Evolutionary conservation across 2,888 invertebrate species (phyloP).

Genomic region (Scaptomyza flava): DNA sequence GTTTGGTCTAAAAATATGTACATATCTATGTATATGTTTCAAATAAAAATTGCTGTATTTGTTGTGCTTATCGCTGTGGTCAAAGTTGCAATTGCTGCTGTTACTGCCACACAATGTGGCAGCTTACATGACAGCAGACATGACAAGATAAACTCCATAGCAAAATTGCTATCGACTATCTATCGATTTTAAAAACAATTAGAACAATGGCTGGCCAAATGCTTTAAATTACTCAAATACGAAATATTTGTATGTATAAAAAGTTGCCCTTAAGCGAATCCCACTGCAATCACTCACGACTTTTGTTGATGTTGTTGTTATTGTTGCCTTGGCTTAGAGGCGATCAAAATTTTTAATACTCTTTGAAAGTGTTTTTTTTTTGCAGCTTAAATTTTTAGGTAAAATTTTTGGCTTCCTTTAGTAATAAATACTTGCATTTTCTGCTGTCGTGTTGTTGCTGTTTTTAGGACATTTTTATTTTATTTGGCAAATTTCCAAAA

Average conservation of each 20-base stretch:
- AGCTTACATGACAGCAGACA: conserved; percentile 26
- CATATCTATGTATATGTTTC: too few relatives aligned
- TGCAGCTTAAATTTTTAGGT: conserved; percentile 22
- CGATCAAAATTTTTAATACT: neutral
- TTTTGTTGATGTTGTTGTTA: neutral
- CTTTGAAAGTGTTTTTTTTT: conserved; percentile 10
- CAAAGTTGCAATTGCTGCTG: neutral
- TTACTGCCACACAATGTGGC: conserved; percentile 34
- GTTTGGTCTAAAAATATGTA: conserved; percentile 16
- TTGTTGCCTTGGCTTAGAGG: neutral
- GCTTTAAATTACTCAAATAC: conserved; percentile 3
- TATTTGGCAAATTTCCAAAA: conserved; percentile 58
- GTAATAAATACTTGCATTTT: conserved; percentile 14
- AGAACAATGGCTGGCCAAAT: conserved; percentile 9
- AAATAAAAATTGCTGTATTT: conserved; percentile 4
- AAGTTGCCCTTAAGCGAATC: neutral
- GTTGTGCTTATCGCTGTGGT: conserved; percentile 27
- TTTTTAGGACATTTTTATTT: neutral
- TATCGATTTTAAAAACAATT: conserved; percentile 15
- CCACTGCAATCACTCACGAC: conserved; percentile 4
- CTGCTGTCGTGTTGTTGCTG: conserved; percentile 21
- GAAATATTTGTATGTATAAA: neutral
- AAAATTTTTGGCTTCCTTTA: conserved; percentile 6
- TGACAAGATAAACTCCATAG: conserved; percentile 9
- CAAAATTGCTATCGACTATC: neutral